Percentiles rank a stretch among this genome's conserved stretches.
Conservation (phyloP, 1,140 invertebrate species). For the Kradibia gibbosae region DNA sequence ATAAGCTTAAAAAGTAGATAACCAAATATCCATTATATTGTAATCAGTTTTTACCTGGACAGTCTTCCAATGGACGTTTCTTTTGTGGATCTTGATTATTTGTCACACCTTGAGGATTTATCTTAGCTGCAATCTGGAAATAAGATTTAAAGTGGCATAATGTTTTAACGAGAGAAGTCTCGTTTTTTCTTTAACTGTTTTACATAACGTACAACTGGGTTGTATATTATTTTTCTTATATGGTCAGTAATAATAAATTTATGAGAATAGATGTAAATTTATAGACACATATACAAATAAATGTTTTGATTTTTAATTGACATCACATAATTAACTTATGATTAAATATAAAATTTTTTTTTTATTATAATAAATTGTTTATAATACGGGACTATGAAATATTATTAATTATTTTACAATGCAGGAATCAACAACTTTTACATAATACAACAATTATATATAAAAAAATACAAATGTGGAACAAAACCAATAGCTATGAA, state of each 20-base stretch:
- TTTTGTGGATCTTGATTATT: conserved; percentile 71
- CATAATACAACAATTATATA: background rate
- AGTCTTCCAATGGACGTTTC: conserved; percentile 84
- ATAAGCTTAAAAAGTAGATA: conserved; percentile 31
- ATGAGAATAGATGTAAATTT: conserved; percentile 14
- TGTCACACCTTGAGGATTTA: conserved; percentile 79
- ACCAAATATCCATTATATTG: conserved; percentile 35
- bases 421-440: background rate
- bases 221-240: conserved; percentile 15
- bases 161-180: conserved; percentile 46
- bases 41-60: conserved; percentile 72
- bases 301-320: background rate
- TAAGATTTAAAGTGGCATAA: conserved; percentile 52
- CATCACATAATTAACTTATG: conserved; percentile 12
- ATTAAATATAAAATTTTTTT: background rate
- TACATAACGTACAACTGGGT: background rate
- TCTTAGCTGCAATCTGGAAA: conserved; percentile 89
- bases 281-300: conserved; percentile 55
- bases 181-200: conserved; percentile 25
- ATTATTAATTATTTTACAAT: background rate
- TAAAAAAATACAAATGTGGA: background rate
- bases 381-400: background rate
- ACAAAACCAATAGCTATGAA: background rate
- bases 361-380: background rate
- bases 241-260: conserved; percentile 3